phyloP scores from a whole-genome alignment of 2,113 vertebrate species.

The Anas platyrhynchos region DNA sequence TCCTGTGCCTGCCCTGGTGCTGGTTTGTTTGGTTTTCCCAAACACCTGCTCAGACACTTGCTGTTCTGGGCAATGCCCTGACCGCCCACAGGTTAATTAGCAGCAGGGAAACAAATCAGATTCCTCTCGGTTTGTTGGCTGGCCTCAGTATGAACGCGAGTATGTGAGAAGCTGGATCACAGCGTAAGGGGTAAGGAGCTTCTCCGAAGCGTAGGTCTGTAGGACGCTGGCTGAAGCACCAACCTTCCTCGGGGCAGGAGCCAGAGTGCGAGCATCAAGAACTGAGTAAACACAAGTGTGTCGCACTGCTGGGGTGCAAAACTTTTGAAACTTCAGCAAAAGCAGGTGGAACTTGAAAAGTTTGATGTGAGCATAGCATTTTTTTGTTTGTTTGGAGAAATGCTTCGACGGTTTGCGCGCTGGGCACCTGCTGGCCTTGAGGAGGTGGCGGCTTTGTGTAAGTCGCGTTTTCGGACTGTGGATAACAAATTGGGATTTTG shows the following conservation, averaged over 20 bases:
- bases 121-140: neutral
- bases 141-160: rapidly evolving
- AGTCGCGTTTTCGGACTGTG: neutral
- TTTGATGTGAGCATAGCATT: neutral
- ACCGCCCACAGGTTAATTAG: neutral
- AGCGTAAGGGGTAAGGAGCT: neutral
- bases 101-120: neutral
- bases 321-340: neutral
- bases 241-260: neutral
- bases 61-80: neutral
- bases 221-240: neutral
- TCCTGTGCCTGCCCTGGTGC: neutral
- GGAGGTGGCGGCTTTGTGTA: neutral
- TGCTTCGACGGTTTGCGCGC: rapidly evolving
- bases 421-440: neutral
- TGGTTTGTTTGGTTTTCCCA: neutral
- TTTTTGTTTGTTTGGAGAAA: neutral
- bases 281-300: neutral
- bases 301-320: neutral
- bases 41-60: neutral
- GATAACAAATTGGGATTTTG: neutral
- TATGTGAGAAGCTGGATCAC: neutral
- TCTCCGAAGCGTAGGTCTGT: neutral
- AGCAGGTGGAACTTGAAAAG: neutral
- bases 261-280: neutral